phyloP scores from a whole-genome alignment of 2,113 vertebrate species.

The Halcyon senegalensis region DNA sequence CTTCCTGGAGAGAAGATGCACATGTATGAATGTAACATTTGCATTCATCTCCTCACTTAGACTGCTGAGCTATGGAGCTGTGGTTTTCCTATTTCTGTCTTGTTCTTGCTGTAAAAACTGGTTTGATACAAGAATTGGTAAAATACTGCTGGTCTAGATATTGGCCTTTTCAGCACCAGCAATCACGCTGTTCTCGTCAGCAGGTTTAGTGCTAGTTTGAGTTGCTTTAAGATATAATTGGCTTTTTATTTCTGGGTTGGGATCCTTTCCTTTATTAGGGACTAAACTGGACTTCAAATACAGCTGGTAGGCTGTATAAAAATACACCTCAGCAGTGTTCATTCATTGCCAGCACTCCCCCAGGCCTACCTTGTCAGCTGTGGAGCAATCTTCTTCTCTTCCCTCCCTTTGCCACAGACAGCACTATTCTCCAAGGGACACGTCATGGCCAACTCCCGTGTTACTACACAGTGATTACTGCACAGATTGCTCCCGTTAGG shows the following conservation, averaged over 20 bases:
- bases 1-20: neutral
- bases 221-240: neutral
- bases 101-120: neutral
- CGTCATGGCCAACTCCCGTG: neutral
- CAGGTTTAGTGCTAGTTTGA: neutral
- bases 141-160: neutral
- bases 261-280: neutral
- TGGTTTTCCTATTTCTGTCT: neutral
- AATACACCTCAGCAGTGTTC: neutral
- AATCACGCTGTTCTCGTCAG: neutral
- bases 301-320: neutral
- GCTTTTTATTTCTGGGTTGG: neutral
- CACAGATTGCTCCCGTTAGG: fast-evolving
- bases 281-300: neutral
- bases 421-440: neutral
- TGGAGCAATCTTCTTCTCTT: neutral
- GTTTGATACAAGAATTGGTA: neutral
- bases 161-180: neutral
- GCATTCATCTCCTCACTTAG: neutral
- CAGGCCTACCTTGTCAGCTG: neutral
- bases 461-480: neutral
- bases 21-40: neutral
- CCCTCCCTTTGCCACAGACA: neutral
- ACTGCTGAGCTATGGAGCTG: neutral
- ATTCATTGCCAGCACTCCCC: neutral